A percentile compares a stretch with the other conserved stretches of the same genome.
Evolutionary conservation across 2,113 vertebrate genomes (phyloP).

Genomic region (Gambusia holbrooki): DNA sequence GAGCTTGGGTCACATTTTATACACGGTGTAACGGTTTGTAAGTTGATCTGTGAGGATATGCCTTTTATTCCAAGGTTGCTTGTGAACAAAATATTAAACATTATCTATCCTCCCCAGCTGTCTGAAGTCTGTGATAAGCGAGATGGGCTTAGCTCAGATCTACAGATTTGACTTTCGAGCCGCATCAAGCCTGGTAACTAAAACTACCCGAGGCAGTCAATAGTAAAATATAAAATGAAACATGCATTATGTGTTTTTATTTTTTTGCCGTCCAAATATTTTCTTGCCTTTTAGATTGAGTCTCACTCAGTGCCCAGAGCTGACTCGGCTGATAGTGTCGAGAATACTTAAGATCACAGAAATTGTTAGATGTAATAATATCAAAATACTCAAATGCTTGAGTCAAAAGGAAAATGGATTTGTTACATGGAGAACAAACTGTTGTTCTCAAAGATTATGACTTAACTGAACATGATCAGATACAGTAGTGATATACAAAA

Average conservation of each 20-base stretch:
- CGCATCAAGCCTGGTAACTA: neutral
- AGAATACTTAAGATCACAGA: neutral
- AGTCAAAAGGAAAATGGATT: no score
- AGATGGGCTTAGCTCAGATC: neutral
- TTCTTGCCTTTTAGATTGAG: neutral
- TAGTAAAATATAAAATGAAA: neutral
- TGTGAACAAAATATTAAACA: neutral
- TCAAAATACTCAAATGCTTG: neutral
- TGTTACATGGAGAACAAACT: no score
- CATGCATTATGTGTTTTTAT: neutral
- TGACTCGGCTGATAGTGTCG: neutral
- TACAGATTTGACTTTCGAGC: neutral
- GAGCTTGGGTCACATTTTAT: no score
- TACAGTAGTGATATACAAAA: no score
- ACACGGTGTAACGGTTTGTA: neutral
- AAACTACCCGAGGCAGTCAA: neutral
- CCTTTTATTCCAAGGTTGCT: neutral
- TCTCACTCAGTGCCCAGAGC: neutral
- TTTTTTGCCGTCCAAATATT: neutral
- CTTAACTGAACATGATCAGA: no score
- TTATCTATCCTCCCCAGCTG: neutral
- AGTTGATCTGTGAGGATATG: neutral
- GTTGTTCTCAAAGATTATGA: no score
- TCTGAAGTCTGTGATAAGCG: neutral
- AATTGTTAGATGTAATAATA: neutral